Evolutionary conservation across 2,113 vertebrate genomes (phyloP).

Genomic region (Cynopterus brachyotis): DNA sequence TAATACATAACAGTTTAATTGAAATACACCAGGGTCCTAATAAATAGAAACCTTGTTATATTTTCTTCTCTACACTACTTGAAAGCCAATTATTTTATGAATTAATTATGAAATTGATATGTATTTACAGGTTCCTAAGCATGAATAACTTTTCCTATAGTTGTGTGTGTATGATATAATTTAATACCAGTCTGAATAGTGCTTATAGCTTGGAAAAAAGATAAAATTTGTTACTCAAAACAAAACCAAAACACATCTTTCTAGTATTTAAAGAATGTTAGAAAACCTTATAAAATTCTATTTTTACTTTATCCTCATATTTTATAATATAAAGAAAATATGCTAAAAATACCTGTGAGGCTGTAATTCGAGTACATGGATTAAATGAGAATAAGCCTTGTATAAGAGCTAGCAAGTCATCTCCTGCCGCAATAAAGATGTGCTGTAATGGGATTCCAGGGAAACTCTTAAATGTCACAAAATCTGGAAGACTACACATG

Average conservation of each 20-base stretch:
- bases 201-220: not conserved
- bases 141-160: not conserved
- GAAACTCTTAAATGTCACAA: constrained; percentile 95
- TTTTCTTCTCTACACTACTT: not conserved
- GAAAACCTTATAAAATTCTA: not conserved
- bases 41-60: not conserved
- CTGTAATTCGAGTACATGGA: constrained; percentile 91
- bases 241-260: not conserved
- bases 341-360: constrained; percentile 89
- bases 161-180: not conserved
- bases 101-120: not conserved
- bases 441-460: constrained; percentile 94
- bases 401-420: constrained; percentile 93
- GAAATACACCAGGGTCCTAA: not conserved
- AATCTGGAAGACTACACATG: constrained; percentile 95
- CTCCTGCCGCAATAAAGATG: constrained; percentile 97
- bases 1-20: not conserved
- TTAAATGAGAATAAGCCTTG: constrained; percentile 95
- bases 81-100: not conserved
- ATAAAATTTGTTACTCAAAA: constrained; percentile 16
- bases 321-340: not conserved
- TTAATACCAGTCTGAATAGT: not conserved
- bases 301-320: not conserved
- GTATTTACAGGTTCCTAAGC: not conserved
- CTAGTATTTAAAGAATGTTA: constrained; percentile 26